A percentile compares a stretch with the other conserved stretches of the same genome.
phyloP scores from a whole-genome alignment of 2,797 vertebrate species.

The Coccyzus lansbergi region DNA sequence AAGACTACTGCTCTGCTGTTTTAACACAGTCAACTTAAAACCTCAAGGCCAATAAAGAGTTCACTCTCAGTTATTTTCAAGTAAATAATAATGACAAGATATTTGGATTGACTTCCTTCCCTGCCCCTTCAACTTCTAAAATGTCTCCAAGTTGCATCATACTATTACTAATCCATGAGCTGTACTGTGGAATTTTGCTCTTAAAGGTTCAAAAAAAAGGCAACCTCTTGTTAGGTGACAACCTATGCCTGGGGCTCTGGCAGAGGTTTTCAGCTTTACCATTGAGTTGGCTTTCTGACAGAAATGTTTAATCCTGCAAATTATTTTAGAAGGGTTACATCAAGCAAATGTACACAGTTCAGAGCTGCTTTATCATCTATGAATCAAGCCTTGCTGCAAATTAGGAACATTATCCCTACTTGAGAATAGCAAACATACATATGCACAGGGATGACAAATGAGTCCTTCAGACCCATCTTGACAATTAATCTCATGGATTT shows the following conservation, averaged over 20 bases:
- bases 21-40: background rate
- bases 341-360: background rate
- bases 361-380: background rate
- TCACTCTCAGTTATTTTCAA: background rate
- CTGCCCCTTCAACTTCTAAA: background rate
- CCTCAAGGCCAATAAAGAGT: background rate
- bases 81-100: background rate
- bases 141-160: background rate
- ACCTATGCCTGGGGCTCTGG: background rate
- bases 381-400: background rate
- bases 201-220: background rate
- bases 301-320: constrained; percentile 7
- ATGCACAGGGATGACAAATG: background rate
- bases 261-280: background rate
- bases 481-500: background rate
- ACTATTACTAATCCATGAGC: background rate
- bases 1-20: background rate
- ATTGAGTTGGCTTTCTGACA: background rate
- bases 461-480: background rate
- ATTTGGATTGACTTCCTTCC: background rate
- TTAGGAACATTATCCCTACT: background rate
- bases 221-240: background rate
- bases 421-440: background rate
- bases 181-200: background rate
- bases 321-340: constrained; percentile 16